A percentile compares a stretch with the other conserved stretches of the same genome.
phyloP scores from a whole-genome alignment of 2,888 invertebrate genomes.

The Agriopis leucophaearia region DNA sequence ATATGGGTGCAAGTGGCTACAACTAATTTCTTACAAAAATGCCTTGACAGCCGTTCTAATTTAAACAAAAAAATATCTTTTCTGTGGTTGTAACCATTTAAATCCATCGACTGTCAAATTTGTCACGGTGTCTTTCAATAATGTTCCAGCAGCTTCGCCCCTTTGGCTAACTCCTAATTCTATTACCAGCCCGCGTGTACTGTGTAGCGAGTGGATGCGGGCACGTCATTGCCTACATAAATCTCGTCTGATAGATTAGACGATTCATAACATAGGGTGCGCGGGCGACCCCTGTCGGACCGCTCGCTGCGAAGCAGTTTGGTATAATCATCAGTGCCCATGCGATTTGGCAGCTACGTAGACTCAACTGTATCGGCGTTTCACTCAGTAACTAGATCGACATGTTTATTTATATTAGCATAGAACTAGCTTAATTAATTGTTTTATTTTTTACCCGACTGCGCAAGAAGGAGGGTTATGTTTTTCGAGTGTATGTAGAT shows the following conservation, averaged over 20 bases:
- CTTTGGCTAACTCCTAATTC: constrained; percentile 42
- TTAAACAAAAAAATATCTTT: no score
- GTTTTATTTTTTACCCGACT: background rate
- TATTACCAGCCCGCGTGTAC: constrained; percentile 47
- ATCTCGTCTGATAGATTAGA: constrained; percentile 77
- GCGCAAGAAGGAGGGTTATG: no score
- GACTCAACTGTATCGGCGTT: constrained; percentile 45
- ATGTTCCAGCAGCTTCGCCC: constrained; percentile 32
- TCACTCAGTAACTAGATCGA: background rate
- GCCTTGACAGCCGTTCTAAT: no score
- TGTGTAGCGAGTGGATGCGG: constrained; percentile 61
- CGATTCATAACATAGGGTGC: constrained; percentile 75
- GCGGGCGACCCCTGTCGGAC: constrained; percentile 56
- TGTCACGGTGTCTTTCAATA: constrained; percentile 13
- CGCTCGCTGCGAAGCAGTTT: constrained; percentile 59
- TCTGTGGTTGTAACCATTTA: constrained; percentile 3
- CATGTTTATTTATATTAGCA: background rate
- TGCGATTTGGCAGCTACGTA: constrained; percentile 60
- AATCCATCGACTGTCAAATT: constrained; percentile 12
- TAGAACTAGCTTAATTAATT: background rate
- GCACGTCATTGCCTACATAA: constrained; percentile 71
- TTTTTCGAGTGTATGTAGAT: no score
- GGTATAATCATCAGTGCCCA: constrained; percentile 62
- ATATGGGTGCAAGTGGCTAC: no score
- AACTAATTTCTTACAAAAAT: no score